Evolutionary conservation across 2,113 vertebrate genomes (phyloP).

Genomic region (Sceloporus tristichus): DNA sequence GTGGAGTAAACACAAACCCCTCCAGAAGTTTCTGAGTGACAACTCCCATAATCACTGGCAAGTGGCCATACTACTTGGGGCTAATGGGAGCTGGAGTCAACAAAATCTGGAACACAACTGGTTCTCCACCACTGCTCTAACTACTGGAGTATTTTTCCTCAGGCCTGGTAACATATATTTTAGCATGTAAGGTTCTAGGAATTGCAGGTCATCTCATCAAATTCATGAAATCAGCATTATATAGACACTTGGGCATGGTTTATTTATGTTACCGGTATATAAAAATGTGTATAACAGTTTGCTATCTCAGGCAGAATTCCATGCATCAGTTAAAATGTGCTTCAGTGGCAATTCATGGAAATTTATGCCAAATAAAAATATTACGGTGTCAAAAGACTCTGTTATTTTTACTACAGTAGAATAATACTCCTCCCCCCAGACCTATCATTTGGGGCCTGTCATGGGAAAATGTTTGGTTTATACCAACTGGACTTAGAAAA

Average conservation of each 20-base stretch:
- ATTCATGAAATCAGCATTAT: not conserved
- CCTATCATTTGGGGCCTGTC: not conserved
- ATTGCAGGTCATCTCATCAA: too few relatives aligned
- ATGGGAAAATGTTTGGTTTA: constrained; percentile 21
- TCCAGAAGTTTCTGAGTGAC: not conserved
- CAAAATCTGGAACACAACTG: not conserved
- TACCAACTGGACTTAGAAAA: constrained; percentile 41
- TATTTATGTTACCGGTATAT: not conserved
- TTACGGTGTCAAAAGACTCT: too few relatives aligned
- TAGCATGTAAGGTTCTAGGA: too few relatives aligned
- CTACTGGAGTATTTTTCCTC: not conserved
- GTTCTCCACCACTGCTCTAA: not conserved
- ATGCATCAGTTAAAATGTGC: not conserved
- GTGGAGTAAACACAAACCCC: not conserved
- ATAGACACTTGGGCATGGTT: not conserved
- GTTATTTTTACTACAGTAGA: not conserved
- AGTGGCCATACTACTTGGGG: too few relatives aligned
- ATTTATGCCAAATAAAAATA: not conserved
- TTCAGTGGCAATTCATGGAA: not conserved
- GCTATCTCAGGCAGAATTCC: not conserved
- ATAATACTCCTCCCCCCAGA: not conserved
- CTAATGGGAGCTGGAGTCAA: not conserved
- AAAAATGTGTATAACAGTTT: not conserved
- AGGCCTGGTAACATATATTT: not conserved
- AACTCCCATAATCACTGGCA: not conserved